Conservation (phyloP, 2,113 vertebrate species). For the Gadus macrocephalus region DNA sequence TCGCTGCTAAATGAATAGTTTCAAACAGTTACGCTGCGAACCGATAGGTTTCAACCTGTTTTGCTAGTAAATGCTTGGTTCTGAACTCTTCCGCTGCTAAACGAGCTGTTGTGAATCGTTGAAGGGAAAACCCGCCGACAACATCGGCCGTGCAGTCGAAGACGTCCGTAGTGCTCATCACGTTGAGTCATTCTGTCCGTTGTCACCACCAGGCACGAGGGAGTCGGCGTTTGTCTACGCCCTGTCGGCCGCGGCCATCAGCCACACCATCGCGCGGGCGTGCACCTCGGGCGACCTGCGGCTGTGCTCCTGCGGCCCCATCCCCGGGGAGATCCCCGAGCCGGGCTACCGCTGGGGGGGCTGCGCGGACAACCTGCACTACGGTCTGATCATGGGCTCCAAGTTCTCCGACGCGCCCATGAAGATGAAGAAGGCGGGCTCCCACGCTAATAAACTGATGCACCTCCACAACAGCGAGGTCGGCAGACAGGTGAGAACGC, state of each 20-base stretch:
- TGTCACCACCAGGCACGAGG: conserved; percentile 80
- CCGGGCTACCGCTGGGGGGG: conserved; percentile 98
- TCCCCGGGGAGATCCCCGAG: conserved; percentile 88
- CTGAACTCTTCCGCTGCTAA: no score
- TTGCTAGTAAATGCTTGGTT: no score
- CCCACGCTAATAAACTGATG: conserved; percentile 98
- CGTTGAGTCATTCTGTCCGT: background rate
- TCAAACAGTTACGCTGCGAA: no score
- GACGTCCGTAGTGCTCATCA: background rate
- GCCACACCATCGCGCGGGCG: conserved; percentile 93
- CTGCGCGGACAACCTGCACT: conserved; percentile 97
- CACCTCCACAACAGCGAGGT: conserved; percentile 99
- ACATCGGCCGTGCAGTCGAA: background rate
- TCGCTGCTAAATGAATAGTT: no score
- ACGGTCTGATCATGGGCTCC: conserved; percentile 93
- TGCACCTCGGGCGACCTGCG: conserved; percentile 93
- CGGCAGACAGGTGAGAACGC: conserved; percentile 85
- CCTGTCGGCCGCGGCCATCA: conserved; percentile 91
- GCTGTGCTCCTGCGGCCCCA: conserved; percentile 90
- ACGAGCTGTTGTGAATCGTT: no score
- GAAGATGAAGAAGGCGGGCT: conserved; percentile 96
- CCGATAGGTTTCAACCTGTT: no score
- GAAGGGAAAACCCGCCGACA: background rate
- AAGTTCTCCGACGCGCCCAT: conserved; percentile 98
- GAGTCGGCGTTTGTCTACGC: conserved; percentile 96